phyloP scores from a whole-genome alignment of 2,888 invertebrate genomes.

The Trypoxylon attenuatum region DNA sequence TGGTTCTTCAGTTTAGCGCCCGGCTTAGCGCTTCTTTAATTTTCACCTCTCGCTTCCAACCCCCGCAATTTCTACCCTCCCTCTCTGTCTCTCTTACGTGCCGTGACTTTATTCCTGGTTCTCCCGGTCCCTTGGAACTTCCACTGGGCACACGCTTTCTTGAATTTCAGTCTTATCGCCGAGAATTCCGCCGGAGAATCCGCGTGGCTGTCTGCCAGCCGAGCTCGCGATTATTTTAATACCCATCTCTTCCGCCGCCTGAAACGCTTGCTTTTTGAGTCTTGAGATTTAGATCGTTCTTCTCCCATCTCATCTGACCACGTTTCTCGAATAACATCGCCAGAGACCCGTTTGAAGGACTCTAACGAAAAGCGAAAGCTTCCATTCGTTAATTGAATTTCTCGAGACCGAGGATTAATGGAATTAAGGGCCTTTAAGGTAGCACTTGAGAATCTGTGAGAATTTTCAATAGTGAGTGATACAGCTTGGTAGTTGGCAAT shows the following conservation, averaged over 20 bases:
- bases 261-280: neutral
- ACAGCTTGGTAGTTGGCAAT: too few species aligned
- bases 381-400: too few species aligned
- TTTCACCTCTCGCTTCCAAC: slow-evolving; percentile 54
- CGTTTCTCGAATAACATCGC: neutral
- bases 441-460: too few species aligned
- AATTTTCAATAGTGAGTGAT: too few species aligned
- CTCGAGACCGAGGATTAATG: too few species aligned
- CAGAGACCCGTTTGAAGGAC: too few species aligned
- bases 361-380: too few species aligned
- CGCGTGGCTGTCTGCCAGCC: slow-evolving; percentile 23
- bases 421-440: too few species aligned
- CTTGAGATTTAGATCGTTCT: neutral
- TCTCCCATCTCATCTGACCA: neutral
- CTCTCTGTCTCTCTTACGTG: neutral
- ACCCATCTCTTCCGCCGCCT: neutral
- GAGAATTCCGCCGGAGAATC: neutral
- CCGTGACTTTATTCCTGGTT: slow-evolving; percentile 3
- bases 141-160: too few species aligned
- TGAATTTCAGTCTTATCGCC: slow-evolving; percentile 25
- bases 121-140: too few species aligned
- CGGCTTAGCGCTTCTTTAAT: slow-evolving; percentile 74
- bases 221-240: slow-evolving; percentile 8
- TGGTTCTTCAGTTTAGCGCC: slow-evolving; percentile 74
- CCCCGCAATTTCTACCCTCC: neutral